These are phyloP conservation scores for Bombus sibiricus DNA, from an alignment of 1,140 invertebrate species.

Conservation along the genomic window DNA sequence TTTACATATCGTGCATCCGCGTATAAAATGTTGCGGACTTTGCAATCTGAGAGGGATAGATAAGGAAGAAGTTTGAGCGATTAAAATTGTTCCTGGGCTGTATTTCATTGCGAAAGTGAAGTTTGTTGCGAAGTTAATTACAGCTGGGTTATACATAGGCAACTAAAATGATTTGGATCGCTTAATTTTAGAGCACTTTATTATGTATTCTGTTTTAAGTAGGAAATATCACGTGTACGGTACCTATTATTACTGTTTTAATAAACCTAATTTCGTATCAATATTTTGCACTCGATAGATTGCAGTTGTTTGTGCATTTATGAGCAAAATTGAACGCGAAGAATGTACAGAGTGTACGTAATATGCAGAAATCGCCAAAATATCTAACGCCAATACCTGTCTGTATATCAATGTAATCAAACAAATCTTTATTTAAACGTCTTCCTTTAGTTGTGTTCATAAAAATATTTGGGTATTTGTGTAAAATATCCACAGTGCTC, in stretches of 20 bases:
- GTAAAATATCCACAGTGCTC: not conserved
- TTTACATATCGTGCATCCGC: not conserved
- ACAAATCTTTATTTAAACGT: too few species aligned
- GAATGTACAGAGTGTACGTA: too few species aligned
- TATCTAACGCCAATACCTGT: too few species aligned
- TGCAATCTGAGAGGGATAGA: not conserved
- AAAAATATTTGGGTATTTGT: too few species aligned
- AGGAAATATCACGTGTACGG: not conserved
- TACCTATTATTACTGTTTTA: not conserved
- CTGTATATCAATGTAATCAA: too few species aligned
- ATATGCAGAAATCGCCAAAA: too few species aligned
- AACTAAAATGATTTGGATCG: not conserved
- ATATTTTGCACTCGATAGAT: too few species aligned
- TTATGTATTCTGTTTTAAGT: not conserved
- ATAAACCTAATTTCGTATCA: not conserved
- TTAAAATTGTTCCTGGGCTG: not conserved
- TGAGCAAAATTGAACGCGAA: too few species aligned
- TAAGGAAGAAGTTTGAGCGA: not conserved
- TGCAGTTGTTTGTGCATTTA: too few species aligned
- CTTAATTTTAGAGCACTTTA: not conserved
- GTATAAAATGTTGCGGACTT: not conserved
- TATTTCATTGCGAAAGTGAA: not conserved
- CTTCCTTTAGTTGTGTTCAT: not conserved
- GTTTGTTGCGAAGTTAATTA: not conserved
- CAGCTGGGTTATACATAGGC: not conserved